Percentiles rank a stretch among this genome's conserved stretches.
phyloP scores from a whole-genome alignment of 1,140 invertebrate genomes.

The Globodera ellingtonae region DNA sequence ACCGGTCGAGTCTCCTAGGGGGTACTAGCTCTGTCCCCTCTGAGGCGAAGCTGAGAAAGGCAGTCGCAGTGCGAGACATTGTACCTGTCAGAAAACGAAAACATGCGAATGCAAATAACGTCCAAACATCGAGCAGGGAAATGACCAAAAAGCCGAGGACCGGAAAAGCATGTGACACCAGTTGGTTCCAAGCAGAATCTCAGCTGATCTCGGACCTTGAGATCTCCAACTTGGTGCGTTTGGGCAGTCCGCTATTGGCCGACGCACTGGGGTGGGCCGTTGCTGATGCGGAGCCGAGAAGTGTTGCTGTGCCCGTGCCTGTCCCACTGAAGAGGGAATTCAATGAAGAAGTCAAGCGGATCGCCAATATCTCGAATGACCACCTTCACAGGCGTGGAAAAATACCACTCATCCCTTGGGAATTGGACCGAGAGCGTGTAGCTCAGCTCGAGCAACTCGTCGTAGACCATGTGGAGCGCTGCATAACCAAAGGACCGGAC shows the following conservation, averaged over 20 bases:
- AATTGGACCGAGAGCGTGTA: neutral
- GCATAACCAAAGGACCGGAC: neutral
- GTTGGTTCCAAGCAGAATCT: no score
- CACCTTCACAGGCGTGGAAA: neutral
- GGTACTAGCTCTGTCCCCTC: no score
- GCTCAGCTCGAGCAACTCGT: neutral
- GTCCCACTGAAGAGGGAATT: neutral
- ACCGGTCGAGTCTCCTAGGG: no score
- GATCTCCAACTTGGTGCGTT: neutral
- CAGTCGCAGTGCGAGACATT: no score
- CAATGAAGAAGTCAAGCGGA: neutral
- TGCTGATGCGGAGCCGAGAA: neutral
- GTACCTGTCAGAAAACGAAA: no score
- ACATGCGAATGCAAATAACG: no score
- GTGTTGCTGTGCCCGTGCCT: neutral
- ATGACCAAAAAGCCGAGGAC: no score
- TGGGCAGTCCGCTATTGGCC: neutral
- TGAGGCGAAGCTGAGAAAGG: no score
- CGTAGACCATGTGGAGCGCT: neutral
- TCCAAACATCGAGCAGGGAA: no score
- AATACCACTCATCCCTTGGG: neutral
- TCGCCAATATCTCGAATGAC: neutral
- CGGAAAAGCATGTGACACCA: no score
- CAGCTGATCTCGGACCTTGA: neutral
- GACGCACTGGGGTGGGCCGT: neutral